A percentile compares a stretch with the other conserved stretches of the same genome.
phyloP scores from a whole-genome alignment of 2,113 vertebrate species.

The Tyto alba region DNA sequence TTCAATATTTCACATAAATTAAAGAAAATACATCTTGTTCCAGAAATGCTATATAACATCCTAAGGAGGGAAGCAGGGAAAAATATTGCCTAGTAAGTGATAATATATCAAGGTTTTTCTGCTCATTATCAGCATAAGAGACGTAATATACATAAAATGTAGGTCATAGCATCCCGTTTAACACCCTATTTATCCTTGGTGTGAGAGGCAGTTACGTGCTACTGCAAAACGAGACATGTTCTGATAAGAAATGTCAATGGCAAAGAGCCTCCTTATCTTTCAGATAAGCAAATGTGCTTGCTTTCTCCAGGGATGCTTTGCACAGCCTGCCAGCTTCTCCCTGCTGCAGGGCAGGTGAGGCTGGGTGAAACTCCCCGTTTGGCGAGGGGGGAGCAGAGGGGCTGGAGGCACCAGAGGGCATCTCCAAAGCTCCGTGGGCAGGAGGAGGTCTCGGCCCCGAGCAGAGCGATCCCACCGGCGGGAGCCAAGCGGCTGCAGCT shows the following conservation, averaged over 20 bases:
- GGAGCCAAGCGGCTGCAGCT: background rate
- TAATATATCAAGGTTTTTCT: conserved; percentile 13
- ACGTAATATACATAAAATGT: conserved; percentile 68
- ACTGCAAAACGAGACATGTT: background rate
- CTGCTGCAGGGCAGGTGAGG: background rate
- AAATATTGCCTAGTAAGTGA: conserved; percentile 13
- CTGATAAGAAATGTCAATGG: background rate
- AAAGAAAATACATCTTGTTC: background rate
- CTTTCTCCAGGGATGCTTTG: background rate
- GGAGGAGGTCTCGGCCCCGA: background rate
- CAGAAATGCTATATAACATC: background rate
- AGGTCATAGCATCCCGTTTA: conserved; percentile 63
- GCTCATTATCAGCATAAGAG: conserved; percentile 39
- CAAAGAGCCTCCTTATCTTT: background rate
- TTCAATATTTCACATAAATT: background rate
- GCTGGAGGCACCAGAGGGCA: too few relatives aligned
- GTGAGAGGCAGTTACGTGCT: background rate
- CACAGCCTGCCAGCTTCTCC: background rate
- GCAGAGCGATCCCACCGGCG: background rate
- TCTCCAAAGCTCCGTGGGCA: background rate
- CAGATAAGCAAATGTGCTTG: background rate
- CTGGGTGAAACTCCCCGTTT: too few relatives aligned
- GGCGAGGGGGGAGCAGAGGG: accelerated
- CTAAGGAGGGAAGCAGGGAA: background rate
- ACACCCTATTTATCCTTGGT: conserved; percentile 29